Evolutionary conservation across 2,888 invertebrate genomes (phyloP).

Genomic region (Patella caerulea): DNA sequence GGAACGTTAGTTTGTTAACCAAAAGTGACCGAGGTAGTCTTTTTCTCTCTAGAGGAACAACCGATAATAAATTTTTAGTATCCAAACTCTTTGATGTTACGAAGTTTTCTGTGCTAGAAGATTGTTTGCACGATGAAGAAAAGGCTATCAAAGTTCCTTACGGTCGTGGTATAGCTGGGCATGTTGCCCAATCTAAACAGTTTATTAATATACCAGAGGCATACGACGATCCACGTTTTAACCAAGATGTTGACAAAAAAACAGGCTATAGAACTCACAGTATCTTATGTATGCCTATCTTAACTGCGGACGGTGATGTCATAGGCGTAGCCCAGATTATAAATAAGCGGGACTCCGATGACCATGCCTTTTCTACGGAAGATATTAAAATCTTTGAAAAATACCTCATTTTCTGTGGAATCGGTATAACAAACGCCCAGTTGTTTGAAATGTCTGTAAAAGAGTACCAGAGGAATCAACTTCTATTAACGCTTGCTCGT

Average conservation of each 20-base stretch:
- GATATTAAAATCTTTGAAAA: slow-evolving; percentile 93
- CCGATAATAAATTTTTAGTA: slow-evolving; percentile 83
- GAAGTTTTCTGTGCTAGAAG: slow-evolving; percentile 79
- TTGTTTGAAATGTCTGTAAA: slow-evolving; percentile 93
- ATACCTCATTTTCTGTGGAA: slow-evolving; percentile 95
- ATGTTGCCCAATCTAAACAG: slow-evolving; percentile 89
- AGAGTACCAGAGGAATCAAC: slow-evolving; percentile 92
- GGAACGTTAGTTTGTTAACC: slow-evolving; percentile 91
- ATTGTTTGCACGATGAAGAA: slow-evolving; percentile 38
- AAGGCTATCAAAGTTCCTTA: slow-evolving; percentile 79
- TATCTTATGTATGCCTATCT: slow-evolving; percentile 93
- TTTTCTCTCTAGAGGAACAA: slow-evolving; percentile 87
- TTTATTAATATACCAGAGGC: slow-evolving; percentile 93
- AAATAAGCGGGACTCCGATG: slow-evolving; percentile 86
- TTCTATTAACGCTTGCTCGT: slow-evolving; percentile 87
- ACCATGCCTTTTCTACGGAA: slow-evolving; percentile 84
- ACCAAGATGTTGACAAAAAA: slow-evolving; percentile 88
- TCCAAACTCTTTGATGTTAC: slow-evolving; percentile 95
- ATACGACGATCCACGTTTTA: slow-evolving; percentile 92
- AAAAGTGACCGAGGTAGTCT: slow-evolving; percentile 88
- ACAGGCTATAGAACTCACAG: slow-evolving; percentile 92
- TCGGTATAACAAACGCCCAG: slow-evolving; percentile 94
- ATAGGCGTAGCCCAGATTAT: slow-evolving; percentile 98
- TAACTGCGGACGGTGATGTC: slow-evolving; percentile 94
- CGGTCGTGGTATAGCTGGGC: slow-evolving; percentile 92